Percentiles rank a stretch among this genome's conserved stretches.
phyloP scores from a whole-genome alignment of 2,113 vertebrate species.

The Delphinapterus leucas region DNA sequence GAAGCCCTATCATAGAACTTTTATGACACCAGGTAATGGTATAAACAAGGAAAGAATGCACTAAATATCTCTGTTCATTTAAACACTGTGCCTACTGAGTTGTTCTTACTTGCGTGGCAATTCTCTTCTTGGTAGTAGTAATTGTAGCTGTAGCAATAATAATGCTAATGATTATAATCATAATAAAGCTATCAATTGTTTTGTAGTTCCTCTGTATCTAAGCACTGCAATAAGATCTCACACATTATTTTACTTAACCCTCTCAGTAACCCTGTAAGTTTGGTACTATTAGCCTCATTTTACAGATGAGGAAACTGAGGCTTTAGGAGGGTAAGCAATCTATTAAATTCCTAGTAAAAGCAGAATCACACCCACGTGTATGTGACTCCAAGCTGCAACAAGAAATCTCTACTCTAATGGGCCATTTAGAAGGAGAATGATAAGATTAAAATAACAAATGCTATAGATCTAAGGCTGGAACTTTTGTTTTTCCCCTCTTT shows the following conservation, averaged over 20 bases:
- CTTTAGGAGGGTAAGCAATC: neutral
- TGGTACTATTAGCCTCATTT: neutral
- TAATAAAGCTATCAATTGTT: neutral
- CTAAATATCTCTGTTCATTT: neutral
- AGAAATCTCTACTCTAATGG: neutral
- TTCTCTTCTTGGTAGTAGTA: neutral
- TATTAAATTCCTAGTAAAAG: neutral
- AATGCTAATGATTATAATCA: neutral
- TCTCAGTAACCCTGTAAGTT: neutral
- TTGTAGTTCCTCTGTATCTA: neutral
- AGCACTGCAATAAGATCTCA: neutral
- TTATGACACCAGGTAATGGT: neutral
- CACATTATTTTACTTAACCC: neutral
- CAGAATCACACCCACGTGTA: neutral
- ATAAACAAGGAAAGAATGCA: neutral
- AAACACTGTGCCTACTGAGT: neutral
- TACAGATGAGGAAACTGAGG: neutral
- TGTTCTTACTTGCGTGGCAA: neutral
- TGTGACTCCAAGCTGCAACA: neutral
- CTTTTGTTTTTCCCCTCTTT: neutral
- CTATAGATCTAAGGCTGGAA: neutral
- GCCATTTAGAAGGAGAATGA: neutral
- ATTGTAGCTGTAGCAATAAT: neutral
- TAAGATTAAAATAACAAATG: neutral
- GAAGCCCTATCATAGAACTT: neutral